Base-by-base conservation (phyloP, 2,888 invertebrate species). In the Pristionchus exspectatus region DNA sequence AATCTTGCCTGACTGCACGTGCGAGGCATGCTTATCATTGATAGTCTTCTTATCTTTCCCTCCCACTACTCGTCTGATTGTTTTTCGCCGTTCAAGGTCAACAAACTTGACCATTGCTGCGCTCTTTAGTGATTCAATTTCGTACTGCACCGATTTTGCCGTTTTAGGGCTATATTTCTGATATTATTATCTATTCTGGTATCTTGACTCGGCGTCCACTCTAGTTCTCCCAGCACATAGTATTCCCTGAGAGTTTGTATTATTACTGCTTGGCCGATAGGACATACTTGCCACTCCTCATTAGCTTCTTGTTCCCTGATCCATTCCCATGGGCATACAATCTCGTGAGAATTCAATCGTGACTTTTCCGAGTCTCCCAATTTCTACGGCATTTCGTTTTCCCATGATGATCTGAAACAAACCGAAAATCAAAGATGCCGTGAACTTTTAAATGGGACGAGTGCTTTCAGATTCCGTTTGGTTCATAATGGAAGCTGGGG, bases 141-240 rank as follows among this genome's bases (percentile, higher is more conserved):
- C 74, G 30, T 21, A 33, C 74, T 16, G 18, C 16, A 10, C 63
- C 24, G n/a, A n/a, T 27, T 81, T 81, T 2, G 1, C 54, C 0
- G 54, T 24, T 33, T 50, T 38, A 16, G 50, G 21, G 4, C 33
- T 18, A 3, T 33, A 24, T 9, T 21, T 10, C 2, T 44, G 16
- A 50, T 10, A n/a, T 50, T 12, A 7, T 50, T 0, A 54, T 54
- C 44, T 72, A 63, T 63, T 63, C 63, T n/a, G 10, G 63, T 63
- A 63, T n/a, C 63, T 63, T n/a, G 63, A 63, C 5, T 63, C 63
- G n/a, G n/a, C 24, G 16, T 72, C 16, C 18, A 72, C 24, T 81
- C 81, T 50, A 81, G n/a, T 81, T 50, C 21, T 81, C 50, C n/a
- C 81, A 54, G 27, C 81, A 81, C 81, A 2, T 54, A 81, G 44